Conservation (phyloP, 2,888 invertebrate genomes). For the Incurvaria masculella region DNA sequence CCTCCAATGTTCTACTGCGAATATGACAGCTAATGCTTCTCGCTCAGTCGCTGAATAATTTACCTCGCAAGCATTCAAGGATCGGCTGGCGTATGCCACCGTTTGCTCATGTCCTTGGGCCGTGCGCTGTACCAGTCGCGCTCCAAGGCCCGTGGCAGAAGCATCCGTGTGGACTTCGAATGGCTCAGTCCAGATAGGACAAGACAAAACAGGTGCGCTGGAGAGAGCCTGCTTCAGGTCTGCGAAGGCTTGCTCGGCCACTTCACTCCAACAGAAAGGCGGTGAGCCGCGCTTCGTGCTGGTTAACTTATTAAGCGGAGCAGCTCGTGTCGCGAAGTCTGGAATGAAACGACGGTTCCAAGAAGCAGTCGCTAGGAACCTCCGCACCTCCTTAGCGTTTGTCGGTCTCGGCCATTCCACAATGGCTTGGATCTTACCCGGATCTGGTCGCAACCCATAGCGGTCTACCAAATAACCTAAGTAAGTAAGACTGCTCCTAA, state of each 20-base stretch:
- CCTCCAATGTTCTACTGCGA: slow-evolving; percentile 9
- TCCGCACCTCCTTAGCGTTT: neutral
- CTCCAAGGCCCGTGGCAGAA: neutral
- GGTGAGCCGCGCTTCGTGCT: neutral
- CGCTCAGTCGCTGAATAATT: slow-evolving; percentile 19
- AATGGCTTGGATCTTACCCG: slow-evolving; percentile 17
- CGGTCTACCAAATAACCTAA: slow-evolving; percentile 14
- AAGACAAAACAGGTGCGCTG: neutral
- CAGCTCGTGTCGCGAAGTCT: neutral
- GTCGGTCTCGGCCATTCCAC: slow-evolving; percentile 16
- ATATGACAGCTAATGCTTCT: slow-evolving; percentile 19
- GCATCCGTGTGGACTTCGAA: neutral
- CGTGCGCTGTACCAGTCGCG: neutral
- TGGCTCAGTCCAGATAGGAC: neutral
- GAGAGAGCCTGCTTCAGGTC: neutral
- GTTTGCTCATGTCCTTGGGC: neutral
- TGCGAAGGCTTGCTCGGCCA: neutral
- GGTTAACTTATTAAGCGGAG: neutral
- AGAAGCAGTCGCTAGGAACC: neutral
- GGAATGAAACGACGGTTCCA: neutral
- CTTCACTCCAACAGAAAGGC: neutral
- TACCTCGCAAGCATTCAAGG: slow-evolving; percentile 2
- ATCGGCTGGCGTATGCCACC: slow-evolving; percentile 13
- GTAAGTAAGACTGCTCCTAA: neutral
- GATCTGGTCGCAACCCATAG: slow-evolving; percentile 17